phyloP scores from a whole-genome alignment of 92 coral and sea anemone species.

The Porites cylindrica region DNA sequence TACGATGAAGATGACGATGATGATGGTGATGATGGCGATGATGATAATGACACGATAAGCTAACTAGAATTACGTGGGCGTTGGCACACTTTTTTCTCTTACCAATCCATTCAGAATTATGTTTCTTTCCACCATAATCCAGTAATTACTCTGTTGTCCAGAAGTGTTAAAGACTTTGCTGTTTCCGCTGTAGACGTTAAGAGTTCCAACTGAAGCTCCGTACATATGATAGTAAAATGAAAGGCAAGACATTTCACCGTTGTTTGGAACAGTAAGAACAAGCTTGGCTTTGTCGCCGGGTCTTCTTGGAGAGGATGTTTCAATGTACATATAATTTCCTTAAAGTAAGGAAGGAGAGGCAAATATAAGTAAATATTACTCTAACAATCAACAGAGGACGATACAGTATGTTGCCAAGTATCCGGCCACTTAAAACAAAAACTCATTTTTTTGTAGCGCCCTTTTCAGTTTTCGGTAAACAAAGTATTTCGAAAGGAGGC shows the following conservation, averaged over 20 bases:
- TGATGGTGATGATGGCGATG: too few species aligned
- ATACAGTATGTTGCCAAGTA: too few species aligned
- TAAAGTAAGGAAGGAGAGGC: too few species aligned
- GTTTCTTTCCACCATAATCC: neutral
- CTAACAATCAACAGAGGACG: too few species aligned
- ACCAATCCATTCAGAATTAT: neutral
- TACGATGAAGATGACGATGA: too few species aligned
- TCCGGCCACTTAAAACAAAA: too few species aligned
- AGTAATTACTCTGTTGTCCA: neutral
- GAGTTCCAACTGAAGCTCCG: slow-evolving; percentile 24
- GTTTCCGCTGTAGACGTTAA: neutral
- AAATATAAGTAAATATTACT: too few species aligned
- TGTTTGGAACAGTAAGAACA: neutral
- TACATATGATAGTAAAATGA: neutral
- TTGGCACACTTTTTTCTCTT: neutral
- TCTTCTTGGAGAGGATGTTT: slow-evolving; percentile 24
- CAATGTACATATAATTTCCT: slow-evolving; percentile 15
- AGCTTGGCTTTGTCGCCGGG: slow-evolving; percentile 21
- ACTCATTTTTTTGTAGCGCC: too few species aligned
- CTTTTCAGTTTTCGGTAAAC: too few species aligned
- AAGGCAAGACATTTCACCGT: slow-evolving; percentile 6
- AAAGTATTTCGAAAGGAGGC: too few species aligned
- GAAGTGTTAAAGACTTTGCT: neutral
- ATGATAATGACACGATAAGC: too few species aligned
- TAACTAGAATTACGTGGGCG: too few species aligned